phyloP scores from a whole-genome alignment of 2,113 vertebrate species.

The Microcebus jonahi region DNA sequence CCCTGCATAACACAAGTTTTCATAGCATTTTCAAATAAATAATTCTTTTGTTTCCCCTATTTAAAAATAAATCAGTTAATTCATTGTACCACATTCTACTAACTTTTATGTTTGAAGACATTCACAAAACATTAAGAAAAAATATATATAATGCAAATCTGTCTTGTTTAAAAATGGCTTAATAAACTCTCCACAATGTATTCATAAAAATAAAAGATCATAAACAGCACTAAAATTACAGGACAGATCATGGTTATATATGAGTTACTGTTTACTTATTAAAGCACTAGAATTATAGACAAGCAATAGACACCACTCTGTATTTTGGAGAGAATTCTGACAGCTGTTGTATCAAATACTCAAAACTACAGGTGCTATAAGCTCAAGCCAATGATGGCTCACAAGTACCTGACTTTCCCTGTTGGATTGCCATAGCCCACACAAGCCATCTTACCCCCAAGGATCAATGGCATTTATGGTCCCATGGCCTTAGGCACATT shows the following conservation, averaged over 20 bases:
- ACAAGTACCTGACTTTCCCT: not conserved
- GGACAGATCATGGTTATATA: not conserved
- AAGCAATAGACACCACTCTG: not conserved
- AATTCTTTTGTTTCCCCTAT: not conserved
- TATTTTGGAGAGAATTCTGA: not conserved
- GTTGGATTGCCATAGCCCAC: not conserved
- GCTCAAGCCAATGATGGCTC: not conserved
- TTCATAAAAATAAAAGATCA: slow-evolving; percentile 31
- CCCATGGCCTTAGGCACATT: not conserved
- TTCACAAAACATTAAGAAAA: slow-evolving; percentile 22
- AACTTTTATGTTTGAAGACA: slow-evolving; percentile 20
- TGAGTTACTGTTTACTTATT: not conserved
- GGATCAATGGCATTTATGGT: not conserved
- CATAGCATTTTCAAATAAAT: slow-evolving; percentile 36
- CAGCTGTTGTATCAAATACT: not conserved
- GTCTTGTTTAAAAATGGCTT: not conserved
- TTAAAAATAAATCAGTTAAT: slow-evolving; percentile 31
- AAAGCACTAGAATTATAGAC: not conserved
- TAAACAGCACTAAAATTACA: slow-evolving; percentile 24
- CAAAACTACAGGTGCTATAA: not conserved
- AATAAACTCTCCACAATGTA: not conserved
- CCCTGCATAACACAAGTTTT: not conserved
- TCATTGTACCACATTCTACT: not conserved
- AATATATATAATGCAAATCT: slow-evolving; percentile 46
- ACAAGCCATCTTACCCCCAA: not conserved